Evolutionary conservation across 2,888 invertebrate genomes (phyloP).

Genomic region (Hoplodrina ambigua): DNA sequence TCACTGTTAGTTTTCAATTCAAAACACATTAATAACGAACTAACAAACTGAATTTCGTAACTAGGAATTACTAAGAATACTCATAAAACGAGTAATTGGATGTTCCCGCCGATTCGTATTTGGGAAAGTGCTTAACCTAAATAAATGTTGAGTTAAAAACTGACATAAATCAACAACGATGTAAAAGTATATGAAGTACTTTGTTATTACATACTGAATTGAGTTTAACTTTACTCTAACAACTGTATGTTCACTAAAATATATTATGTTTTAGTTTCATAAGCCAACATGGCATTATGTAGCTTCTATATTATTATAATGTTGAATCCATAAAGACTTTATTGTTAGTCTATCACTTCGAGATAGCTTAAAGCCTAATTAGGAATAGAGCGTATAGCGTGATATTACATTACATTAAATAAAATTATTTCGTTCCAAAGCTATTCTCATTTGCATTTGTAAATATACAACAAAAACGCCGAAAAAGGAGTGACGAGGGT

Average conservation of each 20-base stretch:
- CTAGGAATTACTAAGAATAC: conserved; percentile 4
- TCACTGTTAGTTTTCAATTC: conserved; percentile 5
- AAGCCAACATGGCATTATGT: conserved; percentile 13
- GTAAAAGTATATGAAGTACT: conserved; percentile 16
- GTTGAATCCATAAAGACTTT: conserved; percentile 23
- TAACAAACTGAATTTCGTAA: conserved; percentile 5
- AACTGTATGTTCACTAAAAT: conserved; percentile 15
- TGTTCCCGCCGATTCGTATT: background rate
- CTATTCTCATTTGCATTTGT: conserved; percentile 77
- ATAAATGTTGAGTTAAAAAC: conserved; percentile 25
- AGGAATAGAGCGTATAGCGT: conserved; percentile 29
- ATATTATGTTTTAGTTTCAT: conserved; percentile 27
- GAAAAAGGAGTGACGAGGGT: conserved; percentile 83
- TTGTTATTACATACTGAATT: conserved; percentile 28
- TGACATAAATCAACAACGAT: conserved; percentile 23
- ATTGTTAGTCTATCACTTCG: conserved; percentile 13
- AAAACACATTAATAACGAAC: background rate
- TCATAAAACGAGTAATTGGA: background rate
- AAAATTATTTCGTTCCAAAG: conserved; percentile 60
- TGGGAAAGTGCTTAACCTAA: background rate
- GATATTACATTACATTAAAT: conserved; percentile 53
- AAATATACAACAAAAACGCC: conserved; percentile 78
- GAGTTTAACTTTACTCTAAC: conserved; percentile 23
- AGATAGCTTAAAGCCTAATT: conserved; percentile 31
- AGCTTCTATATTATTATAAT: conserved; percentile 11